Evolutionary conservation across 1,140 invertebrate genomes (phyloP).

Genomic region (Lepeophtheirus salmonis): DNA sequence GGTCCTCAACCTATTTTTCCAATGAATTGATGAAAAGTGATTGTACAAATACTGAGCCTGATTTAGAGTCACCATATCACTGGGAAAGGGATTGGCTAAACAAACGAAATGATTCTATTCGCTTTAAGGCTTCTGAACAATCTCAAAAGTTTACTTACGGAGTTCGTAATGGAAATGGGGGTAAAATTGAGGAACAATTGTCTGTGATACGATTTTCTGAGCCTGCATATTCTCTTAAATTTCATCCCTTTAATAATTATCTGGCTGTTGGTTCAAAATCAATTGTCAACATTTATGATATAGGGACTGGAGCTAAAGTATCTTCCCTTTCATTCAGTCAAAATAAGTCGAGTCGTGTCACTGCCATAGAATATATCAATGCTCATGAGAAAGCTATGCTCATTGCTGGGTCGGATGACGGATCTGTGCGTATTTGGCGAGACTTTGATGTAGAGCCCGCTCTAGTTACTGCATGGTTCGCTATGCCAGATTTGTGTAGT

Average conservation of each 20-base stretch:
- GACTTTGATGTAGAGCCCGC: neutral
- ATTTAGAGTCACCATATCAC: conserved; percentile 5
- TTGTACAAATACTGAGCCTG: neutral
- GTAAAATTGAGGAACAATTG: conserved; percentile 7
- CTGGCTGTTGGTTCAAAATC: neutral
- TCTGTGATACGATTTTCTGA: neutral
- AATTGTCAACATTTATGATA: neutral
- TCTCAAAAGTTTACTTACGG: neutral
- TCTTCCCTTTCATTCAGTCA: neutral
- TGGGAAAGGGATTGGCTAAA: conserved; percentile 10
- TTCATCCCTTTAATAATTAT: conserved; percentile 11
- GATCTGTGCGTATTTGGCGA: neutral
- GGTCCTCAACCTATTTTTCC: conserved; percentile 17
- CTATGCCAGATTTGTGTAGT: conserved; percentile 1
- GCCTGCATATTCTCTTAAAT: neutral
- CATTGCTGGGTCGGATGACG: conserved; percentile 10
- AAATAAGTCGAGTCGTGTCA: neutral
- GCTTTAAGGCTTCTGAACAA: neutral
- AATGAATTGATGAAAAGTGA: conserved; percentile 12
- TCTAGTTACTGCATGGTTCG: conserved; percentile 10
- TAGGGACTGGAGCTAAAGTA: too few relatives aligned
- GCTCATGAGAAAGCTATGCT: conserved; percentile 12
- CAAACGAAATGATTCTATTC: conserved; percentile 3
- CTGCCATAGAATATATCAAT: conserved; percentile 11
- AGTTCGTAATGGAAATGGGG: too few relatives aligned